Percentiles rank a stretch among this genome's conserved stretches.
phyloP scores from a whole-genome alignment of 2,888 invertebrate species.

The Dasysyrphus tricinctus region DNA sequence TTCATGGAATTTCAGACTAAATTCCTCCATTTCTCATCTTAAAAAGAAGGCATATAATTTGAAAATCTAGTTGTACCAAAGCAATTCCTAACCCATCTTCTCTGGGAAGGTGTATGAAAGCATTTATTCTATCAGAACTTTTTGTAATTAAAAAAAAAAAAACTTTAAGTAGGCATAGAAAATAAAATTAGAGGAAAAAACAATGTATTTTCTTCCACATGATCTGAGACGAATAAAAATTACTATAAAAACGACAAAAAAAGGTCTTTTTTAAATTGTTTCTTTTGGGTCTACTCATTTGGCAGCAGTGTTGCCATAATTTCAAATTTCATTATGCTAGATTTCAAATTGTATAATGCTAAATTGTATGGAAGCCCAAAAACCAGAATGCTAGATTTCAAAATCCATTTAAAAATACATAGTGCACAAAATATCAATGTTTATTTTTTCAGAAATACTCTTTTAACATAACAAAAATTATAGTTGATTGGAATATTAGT shows the following conservation, averaged over 20 bases:
- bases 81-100: neutral
- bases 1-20: neutral
- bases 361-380: too few relatives aligned
- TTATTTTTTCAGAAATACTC: too few relatives aligned
- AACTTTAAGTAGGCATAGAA: neutral
- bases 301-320: too few relatives aligned
- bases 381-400: too few relatives aligned
- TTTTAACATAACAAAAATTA: too few relatives aligned
- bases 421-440: too few relatives aligned
- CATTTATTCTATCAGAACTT: neutral
- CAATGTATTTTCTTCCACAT: neutral
- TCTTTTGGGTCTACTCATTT: neutral
- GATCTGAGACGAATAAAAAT: neutral
- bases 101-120: neutral
- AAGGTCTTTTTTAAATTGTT: neutral
- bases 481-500: too few relatives aligned
- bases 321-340: too few relatives aligned
- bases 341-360: too few relatives aligned
- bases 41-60: neutral
- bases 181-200: neutral
- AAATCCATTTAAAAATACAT: too few relatives aligned
- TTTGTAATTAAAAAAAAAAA: neutral
- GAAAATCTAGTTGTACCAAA: neutral
- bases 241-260: neutral
- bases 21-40: neutral